phyloP scores from a whole-genome alignment of 2,888 invertebrate genomes.

The Nomada lathburiana region DNA sequence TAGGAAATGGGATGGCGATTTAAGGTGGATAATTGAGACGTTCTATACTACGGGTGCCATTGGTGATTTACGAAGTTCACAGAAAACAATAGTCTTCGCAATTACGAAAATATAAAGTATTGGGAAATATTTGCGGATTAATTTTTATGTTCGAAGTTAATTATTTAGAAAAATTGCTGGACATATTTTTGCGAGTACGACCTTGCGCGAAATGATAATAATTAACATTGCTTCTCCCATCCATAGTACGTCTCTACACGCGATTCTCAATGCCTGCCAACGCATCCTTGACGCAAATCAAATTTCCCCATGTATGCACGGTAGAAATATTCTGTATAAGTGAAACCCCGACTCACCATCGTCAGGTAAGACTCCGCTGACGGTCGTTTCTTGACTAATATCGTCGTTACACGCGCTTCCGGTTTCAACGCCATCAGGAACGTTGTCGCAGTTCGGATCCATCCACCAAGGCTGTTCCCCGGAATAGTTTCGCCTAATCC shows the following conservation, averaged over 20 bases:
- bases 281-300: no score
- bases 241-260: no score
- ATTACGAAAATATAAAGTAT: no score
- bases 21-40: background rate
- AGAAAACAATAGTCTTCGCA: background rate
- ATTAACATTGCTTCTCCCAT: no score
- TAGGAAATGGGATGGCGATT: background rate
- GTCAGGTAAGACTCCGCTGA: constrained; percentile 81
- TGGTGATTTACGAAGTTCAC: background rate
- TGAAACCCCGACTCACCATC: constrained; percentile 75
- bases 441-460: constrained; percentile 81
- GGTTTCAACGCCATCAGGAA: constrained; percentile 81
- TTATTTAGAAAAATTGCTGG: no score
- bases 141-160: no score
- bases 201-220: no score
- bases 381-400: constrained; percentile 82
- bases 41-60: no score
- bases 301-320: no score
- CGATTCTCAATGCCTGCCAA: no score
- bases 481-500: constrained; percentile 73
- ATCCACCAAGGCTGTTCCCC: constrained; percentile 83
- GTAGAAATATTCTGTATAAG: background rate
- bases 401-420: constrained; percentile 78
- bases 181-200: no score
- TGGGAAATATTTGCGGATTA: background rate